Base-by-base conservation (phyloP, 2,113 vertebrate genomes). In the Mesembrinibis cayennensis region DNA sequence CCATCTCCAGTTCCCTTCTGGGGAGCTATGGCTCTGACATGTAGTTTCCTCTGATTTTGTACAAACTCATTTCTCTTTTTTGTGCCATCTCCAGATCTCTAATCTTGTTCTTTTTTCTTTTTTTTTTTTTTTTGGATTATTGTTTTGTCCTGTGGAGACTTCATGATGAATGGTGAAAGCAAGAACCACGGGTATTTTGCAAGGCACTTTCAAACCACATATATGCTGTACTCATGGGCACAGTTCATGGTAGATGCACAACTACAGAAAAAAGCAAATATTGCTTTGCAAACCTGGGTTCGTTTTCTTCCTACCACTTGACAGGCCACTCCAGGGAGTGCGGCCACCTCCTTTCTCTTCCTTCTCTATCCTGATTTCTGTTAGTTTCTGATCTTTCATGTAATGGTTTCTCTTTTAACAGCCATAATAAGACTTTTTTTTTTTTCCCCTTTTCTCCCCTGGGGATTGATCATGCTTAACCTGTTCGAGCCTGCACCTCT, bases 171-270 rank as follows among this genome's bases (percentile, higher is more conserved):
- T 16, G 16, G 13, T 52, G 44, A 56, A 73, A 91, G 26, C 18
- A 30, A 69, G 26, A 69, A 70, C 17, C 1, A 2, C 1, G 16
- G 12, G 2, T 42, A 3, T 67, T 52, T 86, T 71, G 49, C 19
- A 52, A 56, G 50, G 40, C 11, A 8, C 19, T 70, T 42, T 55
- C 74, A 77, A 63, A 42, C 15, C 17, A 13, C 2, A 0, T 3
- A 8, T 4, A 3, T 1, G 0, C 12, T 40, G n/a, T 38, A 45
- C 18, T 61, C 25, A 8, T 3, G 32, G 47, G 13, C 67, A 67
- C 8, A 44, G 71, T 18, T 67, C 0, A 8, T 10, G 27, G 7
- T 19, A 30, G 49, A 8, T 7, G 40, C 10, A 25, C 32, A 42
- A 3, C 16, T 42, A 9, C 0, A 80, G 62, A 12, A 36, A 53